Conservation (phyloP, 2,888 invertebrate species). For the Troilus luridus region DNA sequence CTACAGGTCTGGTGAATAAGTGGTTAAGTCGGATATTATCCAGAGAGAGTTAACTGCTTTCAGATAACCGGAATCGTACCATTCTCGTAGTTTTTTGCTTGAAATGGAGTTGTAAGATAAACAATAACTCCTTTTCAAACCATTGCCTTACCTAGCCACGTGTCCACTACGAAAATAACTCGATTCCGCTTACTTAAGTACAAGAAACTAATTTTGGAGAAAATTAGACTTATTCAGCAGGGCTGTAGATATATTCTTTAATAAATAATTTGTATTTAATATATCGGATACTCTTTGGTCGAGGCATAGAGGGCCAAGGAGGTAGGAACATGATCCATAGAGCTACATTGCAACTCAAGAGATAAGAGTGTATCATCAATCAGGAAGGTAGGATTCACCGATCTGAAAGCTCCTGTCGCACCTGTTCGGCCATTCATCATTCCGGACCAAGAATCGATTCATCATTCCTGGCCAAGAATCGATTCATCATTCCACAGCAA, state of each 20-base stretch:
- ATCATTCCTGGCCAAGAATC: background rate
- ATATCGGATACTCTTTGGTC: background rate
- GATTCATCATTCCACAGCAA: background rate
- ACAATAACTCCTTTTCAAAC: too few relatives aligned
- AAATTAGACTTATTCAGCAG: too few relatives aligned
- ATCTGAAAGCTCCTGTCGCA: conserved; percentile 35
- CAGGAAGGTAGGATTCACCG: background rate
- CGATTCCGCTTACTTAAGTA: too few relatives aligned
- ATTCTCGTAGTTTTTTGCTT: too few relatives aligned
- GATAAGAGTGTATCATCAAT: conserved; percentile 30
- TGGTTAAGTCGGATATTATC: too few relatives aligned
- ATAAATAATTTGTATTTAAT: background rate
- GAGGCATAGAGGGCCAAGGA: background rate
- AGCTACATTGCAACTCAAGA: background rate
- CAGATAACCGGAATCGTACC: too few relatives aligned
- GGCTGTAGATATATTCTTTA: background rate
- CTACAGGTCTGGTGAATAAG: too few relatives aligned
- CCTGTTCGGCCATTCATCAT: conserved; percentile 32
- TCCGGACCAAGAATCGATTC: background rate
- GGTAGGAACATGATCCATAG: background rate
- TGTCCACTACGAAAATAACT: too few relatives aligned
- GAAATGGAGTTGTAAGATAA: too few relatives aligned
- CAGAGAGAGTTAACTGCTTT: too few relatives aligned
- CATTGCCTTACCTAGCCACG: too few relatives aligned
- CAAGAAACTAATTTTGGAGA: too few relatives aligned